A percentile compares a stretch with the other conserved stretches of the same genome.
Evolutionary conservation across 2,888 invertebrate genomes (phyloP).

Genomic region (Drosophila meridionalis): DNA sequence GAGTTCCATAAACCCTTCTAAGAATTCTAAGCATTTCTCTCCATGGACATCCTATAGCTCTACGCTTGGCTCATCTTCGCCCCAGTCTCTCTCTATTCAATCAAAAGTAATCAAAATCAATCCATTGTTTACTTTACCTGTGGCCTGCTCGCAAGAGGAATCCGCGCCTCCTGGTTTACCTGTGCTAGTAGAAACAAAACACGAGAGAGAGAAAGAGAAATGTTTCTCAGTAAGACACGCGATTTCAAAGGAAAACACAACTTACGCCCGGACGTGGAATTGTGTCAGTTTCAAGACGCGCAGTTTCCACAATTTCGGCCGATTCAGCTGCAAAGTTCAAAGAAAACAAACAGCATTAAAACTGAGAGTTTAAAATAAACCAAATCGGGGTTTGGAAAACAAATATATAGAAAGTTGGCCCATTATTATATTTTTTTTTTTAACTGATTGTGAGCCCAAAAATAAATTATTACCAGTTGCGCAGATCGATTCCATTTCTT

Average conservation of each 20-base stretch:
- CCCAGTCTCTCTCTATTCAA: not conserved
- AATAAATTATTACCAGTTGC: constrained; percentile 63
- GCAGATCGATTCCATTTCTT: constrained; percentile 34
- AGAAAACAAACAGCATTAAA: constrained; percentile 65
- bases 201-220: constrained; percentile 20
- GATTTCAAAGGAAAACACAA: constrained; percentile 39
- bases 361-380: not conserved
- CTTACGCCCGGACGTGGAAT: constrained; percentile 61
- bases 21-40: not conserved
- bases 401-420: constrained; percentile 33
- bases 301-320: constrained; percentile 51
- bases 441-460: constrained; percentile 46
- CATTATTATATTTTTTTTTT: constrained; percentile 11
- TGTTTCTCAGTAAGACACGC: constrained; percentile 50
- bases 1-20: not conserved
- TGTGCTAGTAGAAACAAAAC: constrained; percentile 25
- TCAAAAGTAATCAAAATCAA: constrained; percentile 9
- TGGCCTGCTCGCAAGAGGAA: constrained; percentile 9
- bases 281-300: constrained; percentile 56
- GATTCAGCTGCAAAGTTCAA: constrained; percentile 64
- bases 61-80: not conserved
- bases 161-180: constrained; percentile 26
- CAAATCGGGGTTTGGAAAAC: constrained; percentile 3
- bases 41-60: not conserved
- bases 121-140: constrained; percentile 47